These are phyloP conservation scores for Clunio marinus DNA, from an alignment of 2,888 invertebrate genomes.

Conservation along the genomic window DNA sequence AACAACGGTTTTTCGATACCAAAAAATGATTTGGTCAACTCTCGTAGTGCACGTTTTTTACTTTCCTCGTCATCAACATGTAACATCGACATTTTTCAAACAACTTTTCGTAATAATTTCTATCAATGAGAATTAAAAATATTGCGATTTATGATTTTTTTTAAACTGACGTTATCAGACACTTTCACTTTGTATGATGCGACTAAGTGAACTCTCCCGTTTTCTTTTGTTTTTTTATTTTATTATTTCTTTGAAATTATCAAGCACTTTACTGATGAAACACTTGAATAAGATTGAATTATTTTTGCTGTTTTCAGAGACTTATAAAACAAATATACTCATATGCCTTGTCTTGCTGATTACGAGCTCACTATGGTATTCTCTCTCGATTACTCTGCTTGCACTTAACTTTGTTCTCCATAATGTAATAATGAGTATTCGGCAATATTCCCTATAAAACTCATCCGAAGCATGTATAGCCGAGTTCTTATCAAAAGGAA, in stretches of 20 bases:
- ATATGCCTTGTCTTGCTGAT: background rate
- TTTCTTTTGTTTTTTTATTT: background rate
- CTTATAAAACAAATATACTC: slow-evolving; percentile 5
- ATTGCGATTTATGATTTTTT: background rate
- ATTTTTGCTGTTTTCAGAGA: background rate
- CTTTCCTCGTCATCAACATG: slow-evolving; percentile 45
- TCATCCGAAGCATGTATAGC: too few species aligned
- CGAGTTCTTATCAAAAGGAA: too few species aligned
- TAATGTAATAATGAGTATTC: too few species aligned
- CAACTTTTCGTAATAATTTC: background rate
- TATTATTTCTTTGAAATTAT: background rate
- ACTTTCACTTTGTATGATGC: background rate
- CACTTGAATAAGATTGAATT: background rate
- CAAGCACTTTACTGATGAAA: background rate
- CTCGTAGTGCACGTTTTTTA: slow-evolving; percentile 48
- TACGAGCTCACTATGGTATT: background rate
- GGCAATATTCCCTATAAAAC: too few species aligned
- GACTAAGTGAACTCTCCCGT: background rate
- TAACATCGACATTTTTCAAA: background rate
- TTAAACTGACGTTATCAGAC: background rate
- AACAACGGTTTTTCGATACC: slow-evolving; percentile 49
- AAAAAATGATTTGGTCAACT: slow-evolving; percentile 48
- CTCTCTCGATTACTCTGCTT: too few species aligned
- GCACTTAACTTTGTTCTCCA: too few species aligned
- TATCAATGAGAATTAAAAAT: background rate